Base-by-base conservation (phyloP, 2,113 vertebrate species). In the Corythornis vintsioides region DNA sequence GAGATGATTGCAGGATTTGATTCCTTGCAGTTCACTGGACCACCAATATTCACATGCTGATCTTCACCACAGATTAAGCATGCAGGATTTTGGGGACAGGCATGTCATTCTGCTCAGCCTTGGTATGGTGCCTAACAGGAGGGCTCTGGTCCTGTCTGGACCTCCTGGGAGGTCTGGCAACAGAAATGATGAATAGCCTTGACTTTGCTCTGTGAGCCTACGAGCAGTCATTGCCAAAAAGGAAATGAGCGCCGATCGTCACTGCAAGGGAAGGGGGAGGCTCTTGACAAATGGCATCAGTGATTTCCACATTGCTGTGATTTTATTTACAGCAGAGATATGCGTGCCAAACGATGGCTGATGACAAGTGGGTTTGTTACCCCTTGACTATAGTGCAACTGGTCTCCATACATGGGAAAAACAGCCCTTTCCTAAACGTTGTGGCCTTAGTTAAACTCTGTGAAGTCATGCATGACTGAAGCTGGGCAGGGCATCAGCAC, bases 191-290 rank as follows among this genome's bases (percentile, higher is more conserved):
- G 43, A 88, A 86, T 79, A 86, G 72, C 65, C 43, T 16, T 18
- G 43, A 78, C 70, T 83, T 83, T 78, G 78, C 48, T 78, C 43
- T n/a, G 35, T 11, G 22, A 90, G 40, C 7, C 43, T 60, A 83
- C 0, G 2, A 55, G 43, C 8, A 81, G 53, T 56, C 61, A 9
- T 71, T 84, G 86, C 73, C 93, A 90, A 69, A 92, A 90, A 89
- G 74, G 83, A 95, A 94, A 92, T 89, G 14, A 78, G 56, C 21
- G 67, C 65, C 42, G 65, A 90, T 72, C 13, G 48, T 71, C 81
- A 52, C 83, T 38, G 3, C 1, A 7, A 84, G 81, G 43, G 79
- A 71, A 71, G 56, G 76, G 35, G 24, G 45, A 4, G 4, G 80
- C 52, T 83, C 88, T 77, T 67, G 69, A 86, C 73, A 86, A 88